Evolutionary conservation across 2,113 vertebrate species (phyloP).

Genomic region (Paralichthys olivaceus): DNA sequence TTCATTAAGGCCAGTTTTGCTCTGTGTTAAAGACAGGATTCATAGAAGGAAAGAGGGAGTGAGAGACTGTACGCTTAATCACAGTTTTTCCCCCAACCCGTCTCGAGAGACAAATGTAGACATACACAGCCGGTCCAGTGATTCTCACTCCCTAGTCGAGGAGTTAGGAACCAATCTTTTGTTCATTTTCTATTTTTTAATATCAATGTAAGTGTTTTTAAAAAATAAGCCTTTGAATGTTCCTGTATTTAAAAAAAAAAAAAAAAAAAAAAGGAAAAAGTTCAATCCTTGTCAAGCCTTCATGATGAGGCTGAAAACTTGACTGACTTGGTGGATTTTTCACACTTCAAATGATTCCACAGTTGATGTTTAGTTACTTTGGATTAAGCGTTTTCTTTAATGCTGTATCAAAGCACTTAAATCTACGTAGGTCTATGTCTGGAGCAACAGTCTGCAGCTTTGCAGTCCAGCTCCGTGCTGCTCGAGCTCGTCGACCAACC

Average conservation of each 20-base stretch:
- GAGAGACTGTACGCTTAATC: conserved; percentile 1
- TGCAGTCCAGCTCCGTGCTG: conserved; percentile 31
- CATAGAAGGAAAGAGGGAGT: conserved; percentile 18
- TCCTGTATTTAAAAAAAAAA: conserved; percentile 59
- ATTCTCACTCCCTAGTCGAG: conserved; percentile 53
- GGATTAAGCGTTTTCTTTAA: conserved; percentile 41
- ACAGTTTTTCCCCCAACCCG: conserved; percentile 17
- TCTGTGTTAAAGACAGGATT: conserved; percentile 4
- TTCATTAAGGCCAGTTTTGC: conserved; percentile 37
- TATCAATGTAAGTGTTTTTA: conserved; percentile 48
- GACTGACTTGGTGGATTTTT: conserved; percentile 43
- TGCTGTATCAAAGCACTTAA: conserved; percentile 48
- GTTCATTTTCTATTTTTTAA: conserved; percentile 21
- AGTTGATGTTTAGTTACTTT: conserved; percentile 46
- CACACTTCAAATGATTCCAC: conserved; percentile 67
- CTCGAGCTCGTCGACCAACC: conserved; percentile 28
- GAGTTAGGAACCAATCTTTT: conserved; percentile 45
- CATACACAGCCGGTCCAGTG: conserved; percentile 22
- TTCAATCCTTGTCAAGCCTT: conserved; percentile 32
- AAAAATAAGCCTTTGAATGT: conserved; percentile 54
- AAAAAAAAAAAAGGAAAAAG: conserved; percentile 37
- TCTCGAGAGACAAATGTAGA: conserved; percentile 39
- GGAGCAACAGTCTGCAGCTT: conserved; percentile 38
- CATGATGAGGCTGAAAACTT: conserved; percentile 49
- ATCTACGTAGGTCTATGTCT: conserved; percentile 35